Evolutionary conservation across 1,140 invertebrate genomes (phyloP), one percentile per base, ranked within the genome.

Genomic region (Drosophila erecta): DNA sequence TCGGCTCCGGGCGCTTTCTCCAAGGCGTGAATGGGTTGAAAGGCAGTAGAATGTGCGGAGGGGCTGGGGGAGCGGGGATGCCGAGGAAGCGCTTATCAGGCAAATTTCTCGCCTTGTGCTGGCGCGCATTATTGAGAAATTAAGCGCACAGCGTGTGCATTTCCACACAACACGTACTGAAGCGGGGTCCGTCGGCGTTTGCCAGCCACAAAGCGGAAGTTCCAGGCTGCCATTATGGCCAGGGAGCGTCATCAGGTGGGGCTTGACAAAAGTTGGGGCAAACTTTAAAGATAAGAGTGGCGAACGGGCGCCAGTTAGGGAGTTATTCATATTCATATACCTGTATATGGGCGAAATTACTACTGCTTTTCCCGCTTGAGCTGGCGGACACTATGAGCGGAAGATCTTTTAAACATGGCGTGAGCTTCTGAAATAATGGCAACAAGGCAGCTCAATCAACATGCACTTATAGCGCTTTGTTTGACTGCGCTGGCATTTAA

Each of bases 111-210:
- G 57, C 59, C 67, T 79, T 85, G 73, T 80, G 72, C 62, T 73
- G 61, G 57, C 65, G 67, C 67, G 64, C 59, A 78, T 81, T 86
- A 87, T 87, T 87, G 78, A 79, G 79, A 87, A 87, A 86, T 87
- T 79, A 81, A 86, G 83, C 55, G 65, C 53, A 47, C 53, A 67
- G 58, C 79, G 75, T 83, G 78, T 81, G 81, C 72, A 76, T 64
- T 81, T 44, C 20, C 55, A 76, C 49, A 54, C 50, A 60, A 50
- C 78, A 72, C 67, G 61, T 76, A 67, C 58, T 51, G 2, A 22
- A 60, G n/a, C 30, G 22, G 44, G 20, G 54, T 64, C 17, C 47
- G 14, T 35, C 20, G 35, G 35, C 33, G 64, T 67, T 51, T 51
- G 11, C 59, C 41, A 30, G 43, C 15, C n/a, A 47, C 43, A 56